Evolutionary conservation across 2,888 invertebrate species (phyloP).

Genomic region (Trachelus troglodyta): DNA sequence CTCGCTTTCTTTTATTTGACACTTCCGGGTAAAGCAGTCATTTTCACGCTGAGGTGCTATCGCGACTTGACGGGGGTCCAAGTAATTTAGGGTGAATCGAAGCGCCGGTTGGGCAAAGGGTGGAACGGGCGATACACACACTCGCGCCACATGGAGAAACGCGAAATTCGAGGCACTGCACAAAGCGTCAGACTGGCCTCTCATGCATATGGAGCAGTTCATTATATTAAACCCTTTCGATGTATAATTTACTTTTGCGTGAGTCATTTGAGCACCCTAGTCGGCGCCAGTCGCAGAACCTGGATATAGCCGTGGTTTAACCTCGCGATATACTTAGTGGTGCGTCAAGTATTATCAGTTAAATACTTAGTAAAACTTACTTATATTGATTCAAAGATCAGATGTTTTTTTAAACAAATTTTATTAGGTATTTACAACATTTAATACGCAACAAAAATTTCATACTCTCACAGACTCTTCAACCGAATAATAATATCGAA

Average conservation of each 20-base stretch:
- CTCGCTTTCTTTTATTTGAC: neutral
- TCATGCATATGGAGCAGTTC: conserved; percentile 76
- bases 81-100: neutral
- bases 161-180: conserved; percentile 43
- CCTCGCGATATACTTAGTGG: neutral
- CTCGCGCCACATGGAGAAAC: conserved; percentile 43
- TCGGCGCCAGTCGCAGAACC: neutral
- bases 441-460: neutral
- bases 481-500: neutral
- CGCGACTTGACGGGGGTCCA: neutral
- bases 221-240: conserved; percentile 76
- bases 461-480: neutral
- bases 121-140: conserved; percentile 11
- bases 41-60: conserved; percentile 52
- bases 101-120: conserved; percentile 3
- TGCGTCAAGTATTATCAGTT: neutral
- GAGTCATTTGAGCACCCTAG: conserved; percentile 70
- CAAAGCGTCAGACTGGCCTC: conserved; percentile 59
- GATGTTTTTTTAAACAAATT: neutral
- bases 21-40: conserved; percentile 48
- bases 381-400: neutral
- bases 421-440: neutral
- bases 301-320: neutral
- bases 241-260: conserved; percentile 77
- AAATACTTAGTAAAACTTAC: neutral